Conservation (phyloP, 2,797 vertebrate genomes). For the Neosilurus mollespiculum region DNA sequence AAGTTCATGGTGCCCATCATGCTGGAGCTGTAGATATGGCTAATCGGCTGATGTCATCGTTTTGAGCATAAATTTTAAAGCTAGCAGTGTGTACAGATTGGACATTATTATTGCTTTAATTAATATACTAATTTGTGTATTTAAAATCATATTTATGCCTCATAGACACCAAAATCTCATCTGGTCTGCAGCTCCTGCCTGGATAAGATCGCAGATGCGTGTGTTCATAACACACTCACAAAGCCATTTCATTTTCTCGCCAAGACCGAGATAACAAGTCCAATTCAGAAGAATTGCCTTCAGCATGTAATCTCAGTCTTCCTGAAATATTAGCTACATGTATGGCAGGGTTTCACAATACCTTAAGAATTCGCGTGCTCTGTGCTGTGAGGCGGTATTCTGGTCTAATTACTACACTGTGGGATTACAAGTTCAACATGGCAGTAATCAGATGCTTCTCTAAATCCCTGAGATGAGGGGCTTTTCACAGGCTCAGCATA, state of each 20-base stretch:
- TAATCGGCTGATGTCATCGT: neutral
- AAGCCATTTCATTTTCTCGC: constrained; percentile 18
- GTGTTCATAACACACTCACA: constrained; percentile 21
- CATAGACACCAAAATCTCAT: constrained; percentile 2
- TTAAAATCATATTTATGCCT: neutral
- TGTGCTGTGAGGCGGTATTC: constrained; percentile 39
- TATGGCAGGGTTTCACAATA: constrained; percentile 38
- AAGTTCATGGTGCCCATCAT: neutral
- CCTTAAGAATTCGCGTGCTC: constrained; percentile 38
- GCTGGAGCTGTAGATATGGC: neutral
- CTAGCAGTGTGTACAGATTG: neutral
- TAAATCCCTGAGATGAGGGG: constrained; percentile 67
- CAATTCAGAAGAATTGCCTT: constrained; percentile 32
- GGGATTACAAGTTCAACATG: constrained; percentile 55
- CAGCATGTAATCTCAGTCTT: constrained; percentile 46
- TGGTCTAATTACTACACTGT: constrained; percentile 49
- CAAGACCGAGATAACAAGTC: constrained; percentile 18
- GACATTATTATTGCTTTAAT: neutral
- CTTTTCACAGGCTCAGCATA: constrained; percentile 64
- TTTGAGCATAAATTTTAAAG: neutral
- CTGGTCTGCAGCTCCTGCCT: neutral
- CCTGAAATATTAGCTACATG: constrained; percentile 43
- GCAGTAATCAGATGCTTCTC: constrained; percentile 67
- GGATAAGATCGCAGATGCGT: constrained; percentile 9
- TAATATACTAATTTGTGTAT: neutral